Conservation (phyloP, 2,113 vertebrate species). For the Chloropsis hardwickii region DNA sequence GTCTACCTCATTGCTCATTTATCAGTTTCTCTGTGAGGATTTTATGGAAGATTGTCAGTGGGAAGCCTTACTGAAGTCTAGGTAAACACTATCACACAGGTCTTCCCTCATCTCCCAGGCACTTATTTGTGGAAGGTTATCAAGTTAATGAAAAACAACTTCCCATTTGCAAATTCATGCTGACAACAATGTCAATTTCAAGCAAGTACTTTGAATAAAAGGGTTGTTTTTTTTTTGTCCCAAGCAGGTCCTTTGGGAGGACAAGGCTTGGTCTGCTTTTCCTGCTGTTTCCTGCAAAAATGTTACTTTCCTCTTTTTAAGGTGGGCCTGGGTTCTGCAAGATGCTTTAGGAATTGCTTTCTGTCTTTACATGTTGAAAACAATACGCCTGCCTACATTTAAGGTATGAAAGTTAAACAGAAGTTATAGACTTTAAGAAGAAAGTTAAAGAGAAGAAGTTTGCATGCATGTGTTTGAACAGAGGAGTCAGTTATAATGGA, state of each 20-base stretch:
- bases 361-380: slow-evolving; percentile 95
- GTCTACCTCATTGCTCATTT: neutral
- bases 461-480: neutral
- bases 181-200: neutral
- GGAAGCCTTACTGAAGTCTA: neutral
- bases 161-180: neutral
- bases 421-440: neutral
- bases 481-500: neutral
- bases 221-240: neutral
- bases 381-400: slow-evolving; percentile 91
- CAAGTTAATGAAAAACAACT: neutral
- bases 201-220: neutral
- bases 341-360: slow-evolving; percentile 91
- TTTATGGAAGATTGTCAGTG: neutral
- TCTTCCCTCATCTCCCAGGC: neutral
- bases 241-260: neutral
- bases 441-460: neutral
- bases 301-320: slow-evolving; percentile 27
- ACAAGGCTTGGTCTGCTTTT: neutral
- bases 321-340: slow-evolving; percentile 97
- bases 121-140: neutral
- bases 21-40: neutral
- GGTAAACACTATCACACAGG: fast-evolving
- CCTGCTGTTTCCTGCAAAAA: neutral
- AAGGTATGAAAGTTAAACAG: slow-evolving; percentile 76